Conservation (phyloP, 2,797 vertebrate species). For the Lagocephalus sceleratus region DNA sequence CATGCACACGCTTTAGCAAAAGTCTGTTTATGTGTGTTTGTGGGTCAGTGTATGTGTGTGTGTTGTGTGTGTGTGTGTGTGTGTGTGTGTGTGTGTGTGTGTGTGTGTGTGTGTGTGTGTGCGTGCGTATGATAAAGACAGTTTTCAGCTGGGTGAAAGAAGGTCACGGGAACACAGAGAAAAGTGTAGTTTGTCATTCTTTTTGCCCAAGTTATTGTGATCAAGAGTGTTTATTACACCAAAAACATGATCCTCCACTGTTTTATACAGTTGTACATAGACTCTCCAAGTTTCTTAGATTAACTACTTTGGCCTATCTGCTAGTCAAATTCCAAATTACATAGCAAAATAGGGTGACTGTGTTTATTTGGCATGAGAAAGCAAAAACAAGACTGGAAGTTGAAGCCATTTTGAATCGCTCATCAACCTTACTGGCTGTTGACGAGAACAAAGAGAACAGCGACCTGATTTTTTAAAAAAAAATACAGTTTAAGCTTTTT, state of each 20-base stretch:
- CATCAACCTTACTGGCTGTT: no score
- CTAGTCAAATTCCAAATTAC: not conserved
- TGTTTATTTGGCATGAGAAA: no score
- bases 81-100: slow-evolving; percentile 29
- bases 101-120: slow-evolving; percentile 7
- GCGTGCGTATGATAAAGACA: slow-evolving; percentile 13
- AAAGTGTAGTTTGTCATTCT: not conserved
- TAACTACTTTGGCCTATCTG: not conserved
- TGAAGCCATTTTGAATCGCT: no score
- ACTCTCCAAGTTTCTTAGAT: not conserved
- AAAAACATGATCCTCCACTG: no score
- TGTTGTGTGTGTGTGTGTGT: not conserved
- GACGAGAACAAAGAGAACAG: no score
- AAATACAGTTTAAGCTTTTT: no score
- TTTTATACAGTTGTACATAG: not conserved
- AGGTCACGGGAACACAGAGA: slow-evolving; percentile 7
- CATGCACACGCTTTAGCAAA: slow-evolving; percentile 10
- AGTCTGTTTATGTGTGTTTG: slow-evolving; percentile 30
- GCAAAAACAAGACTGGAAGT: no score
- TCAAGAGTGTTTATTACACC: no score
- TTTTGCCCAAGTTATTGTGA: no score
- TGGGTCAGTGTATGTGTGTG: slow-evolving; percentile 5
- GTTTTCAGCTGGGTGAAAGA: slow-evolving; percentile 47
- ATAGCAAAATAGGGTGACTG: no score
- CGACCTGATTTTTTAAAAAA: no score